Percentiles rank a stretch among this genome's conserved stretches.
Conservation (phyloP, 2,888 invertebrate species). For the Prostheceraeus crozeri region DNA sequence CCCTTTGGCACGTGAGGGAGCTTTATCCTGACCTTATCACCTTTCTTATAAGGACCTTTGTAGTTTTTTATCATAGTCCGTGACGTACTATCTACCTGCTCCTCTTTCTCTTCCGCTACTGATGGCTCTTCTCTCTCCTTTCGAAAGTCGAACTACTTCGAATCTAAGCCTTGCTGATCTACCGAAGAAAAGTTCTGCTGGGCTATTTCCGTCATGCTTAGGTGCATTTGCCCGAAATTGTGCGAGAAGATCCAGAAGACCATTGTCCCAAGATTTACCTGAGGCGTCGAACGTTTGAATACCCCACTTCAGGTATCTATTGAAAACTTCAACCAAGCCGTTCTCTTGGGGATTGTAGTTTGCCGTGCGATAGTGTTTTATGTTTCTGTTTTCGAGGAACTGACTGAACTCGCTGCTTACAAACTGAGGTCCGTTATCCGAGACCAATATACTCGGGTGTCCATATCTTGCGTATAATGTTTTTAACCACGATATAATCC, state of each 20-base stretch:
- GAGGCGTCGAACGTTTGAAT: slow-evolving; percentile 5
- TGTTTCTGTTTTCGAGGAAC: slow-evolving; percentile 39
- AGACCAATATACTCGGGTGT: too few relatives aligned
- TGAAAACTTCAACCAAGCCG: slow-evolving; percentile 39
- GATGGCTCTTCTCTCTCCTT: too few relatives aligned
- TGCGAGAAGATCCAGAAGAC: too few relatives aligned
- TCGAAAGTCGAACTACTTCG: too few relatives aligned
- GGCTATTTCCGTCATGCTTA: too few relatives aligned
- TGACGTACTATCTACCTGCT: too few relatives aligned
- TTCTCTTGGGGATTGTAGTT: slow-evolving; percentile 31
- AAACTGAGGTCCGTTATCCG: slow-evolving; percentile 46
- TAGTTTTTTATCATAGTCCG: too few relatives aligned
- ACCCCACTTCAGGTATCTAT: slow-evolving; percentile 16
- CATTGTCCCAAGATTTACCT: too few relatives aligned
- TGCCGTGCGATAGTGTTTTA: slow-evolving; percentile 31
- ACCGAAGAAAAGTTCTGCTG: too few relatives aligned
- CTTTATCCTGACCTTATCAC: slow-evolving; percentile 23
- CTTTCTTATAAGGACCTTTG: slow-evolving; percentile 21
- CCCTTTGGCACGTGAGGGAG: slow-evolving; percentile 30
- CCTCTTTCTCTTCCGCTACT: too few relatives aligned
- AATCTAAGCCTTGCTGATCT: too few relatives aligned
- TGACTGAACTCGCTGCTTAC: slow-evolving; percentile 42
- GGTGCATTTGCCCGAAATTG: too few relatives aligned
- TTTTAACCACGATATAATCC: slow-evolving; percentile 4
- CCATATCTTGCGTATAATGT: slow-evolving; percentile 42